These are phyloP conservation scores for Leptoclinus maculatus DNA, from an alignment of 2,797 vertebrate species.

Conservation along the genomic window DNA sequence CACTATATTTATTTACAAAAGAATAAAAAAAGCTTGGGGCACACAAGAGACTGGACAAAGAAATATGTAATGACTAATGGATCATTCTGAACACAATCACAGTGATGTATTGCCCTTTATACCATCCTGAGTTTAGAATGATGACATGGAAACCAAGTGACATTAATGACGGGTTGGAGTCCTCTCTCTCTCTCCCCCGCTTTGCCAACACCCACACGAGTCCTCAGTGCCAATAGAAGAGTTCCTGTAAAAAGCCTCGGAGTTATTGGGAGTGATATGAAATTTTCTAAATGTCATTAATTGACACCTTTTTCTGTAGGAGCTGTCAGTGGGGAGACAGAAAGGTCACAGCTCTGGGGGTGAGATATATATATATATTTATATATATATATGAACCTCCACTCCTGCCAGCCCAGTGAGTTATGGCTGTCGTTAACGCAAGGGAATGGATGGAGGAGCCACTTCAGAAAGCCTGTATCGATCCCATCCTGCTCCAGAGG, in stretches of 20 bases:
- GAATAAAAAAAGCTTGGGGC: neutral
- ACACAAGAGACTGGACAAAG: slow-evolving; percentile 52
- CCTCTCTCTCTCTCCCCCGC: slow-evolving; percentile 18
- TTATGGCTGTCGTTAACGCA: slow-evolving; percentile 86
- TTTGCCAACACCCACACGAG: slow-evolving; percentile 54
- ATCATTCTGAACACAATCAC: slow-evolving; percentile 73
- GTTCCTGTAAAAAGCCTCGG: slow-evolving; percentile 80
- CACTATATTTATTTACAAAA: slow-evolving; percentile 10
- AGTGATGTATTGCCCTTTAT: slow-evolving; percentile 77
- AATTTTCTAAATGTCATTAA: slow-evolving; percentile 89
- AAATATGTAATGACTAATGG: slow-evolving; percentile 67
- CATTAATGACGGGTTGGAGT: slow-evolving; percentile 75
- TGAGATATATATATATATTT: slow-evolving; percentile 84
- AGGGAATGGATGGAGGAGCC: slow-evolving; percentile 83
- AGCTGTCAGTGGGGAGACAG: slow-evolving; percentile 83
- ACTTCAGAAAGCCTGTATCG: slow-evolving; percentile 83
- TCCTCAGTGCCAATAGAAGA: slow-evolving; percentile 68
- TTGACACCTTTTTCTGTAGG: slow-evolving; percentile 86
- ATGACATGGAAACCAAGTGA: slow-evolving; percentile 74
- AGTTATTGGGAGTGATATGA: slow-evolving; percentile 86
- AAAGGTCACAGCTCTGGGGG: slow-evolving; percentile 84
- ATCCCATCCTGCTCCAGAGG: slow-evolving; percentile 76
- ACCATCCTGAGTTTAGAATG: slow-evolving; percentile 73
- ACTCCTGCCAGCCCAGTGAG: slow-evolving; percentile 76
- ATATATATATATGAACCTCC: slow-evolving; percentile 81